A percentile compares a stretch with the other conserved stretches of the same genome.
Evolutionary conservation across 2,888 invertebrate genomes (phyloP).

Genomic region (Parnassius orleans): DNA sequence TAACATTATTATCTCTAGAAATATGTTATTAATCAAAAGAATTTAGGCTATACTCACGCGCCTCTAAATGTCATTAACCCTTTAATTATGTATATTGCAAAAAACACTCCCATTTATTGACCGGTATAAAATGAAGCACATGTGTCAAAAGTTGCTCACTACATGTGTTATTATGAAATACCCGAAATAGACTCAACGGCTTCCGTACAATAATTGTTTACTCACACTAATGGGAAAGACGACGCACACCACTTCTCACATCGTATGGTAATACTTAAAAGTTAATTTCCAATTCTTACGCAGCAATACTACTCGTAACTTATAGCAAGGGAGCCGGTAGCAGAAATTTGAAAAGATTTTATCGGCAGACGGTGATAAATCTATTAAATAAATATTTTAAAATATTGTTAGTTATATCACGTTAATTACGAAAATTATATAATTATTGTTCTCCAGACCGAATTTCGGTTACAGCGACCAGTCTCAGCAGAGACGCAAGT

Average conservation of each 20-base stretch:
- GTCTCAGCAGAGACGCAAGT: too few species aligned
- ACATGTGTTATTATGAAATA: slow-evolving; percentile 38
- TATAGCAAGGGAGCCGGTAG: too few species aligned
- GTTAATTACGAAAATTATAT: too few species aligned
- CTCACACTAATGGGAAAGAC: slow-evolving; percentile 45
- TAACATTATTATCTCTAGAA: too few species aligned
- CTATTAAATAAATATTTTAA: too few species aligned
- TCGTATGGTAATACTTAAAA: slow-evolving; percentile 35
- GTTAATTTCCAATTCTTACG: slow-evolving; percentile 1
- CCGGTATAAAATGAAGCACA: slow-evolving; percentile 27
- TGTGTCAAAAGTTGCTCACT: slow-evolving; percentile 25
- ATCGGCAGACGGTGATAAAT: too few species aligned
- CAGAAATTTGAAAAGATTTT: too few species aligned
- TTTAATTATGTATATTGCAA: background rate
- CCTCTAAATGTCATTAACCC: slow-evolving; percentile 10
- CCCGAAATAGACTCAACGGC: slow-evolving; percentile 42
- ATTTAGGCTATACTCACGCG: slow-evolving; percentile 1
- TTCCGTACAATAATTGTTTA: slow-evolving; percentile 47
- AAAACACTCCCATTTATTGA: slow-evolving; percentile 5
- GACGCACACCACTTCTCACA: slow-evolving; percentile 45
- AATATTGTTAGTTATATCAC: too few species aligned
- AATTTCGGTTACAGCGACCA: too few species aligned
- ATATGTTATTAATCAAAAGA: too few species aligned
- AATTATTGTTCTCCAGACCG: too few species aligned
- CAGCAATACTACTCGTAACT: background rate